These are phyloP conservation scores for Crioceris asparagi DNA, from an alignment of 2,888 invertebrate species.

Conservation along the genomic window DNA sequence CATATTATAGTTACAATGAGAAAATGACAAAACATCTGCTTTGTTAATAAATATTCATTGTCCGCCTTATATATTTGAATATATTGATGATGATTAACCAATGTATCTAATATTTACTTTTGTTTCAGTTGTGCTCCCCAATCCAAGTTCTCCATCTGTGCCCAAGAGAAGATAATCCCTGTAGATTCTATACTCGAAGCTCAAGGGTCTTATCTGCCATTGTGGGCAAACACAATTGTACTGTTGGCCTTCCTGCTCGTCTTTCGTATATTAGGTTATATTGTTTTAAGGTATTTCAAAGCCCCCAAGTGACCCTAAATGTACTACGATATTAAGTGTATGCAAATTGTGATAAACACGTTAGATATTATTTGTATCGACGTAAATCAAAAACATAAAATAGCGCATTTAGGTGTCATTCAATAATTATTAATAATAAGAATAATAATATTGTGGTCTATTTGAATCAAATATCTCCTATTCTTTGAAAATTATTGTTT, in stretches of 20 bases:
- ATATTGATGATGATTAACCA: too few relatives aligned
- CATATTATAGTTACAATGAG: too few relatives aligned
- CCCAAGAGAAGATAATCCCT: conserved; percentile 50
- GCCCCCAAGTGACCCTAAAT: conserved; percentile 48
- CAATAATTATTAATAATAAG: too few relatives aligned
- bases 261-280: conserved; percentile 61
- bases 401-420: too few relatives aligned
- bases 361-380: conserved; percentile 21
- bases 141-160: conserved; percentile 55
- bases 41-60: too few relatives aligned
- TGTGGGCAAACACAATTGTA: conserved; percentile 65
- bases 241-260: conserved; percentile 58
- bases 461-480: conserved; percentile 10
- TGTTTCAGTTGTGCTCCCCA: conserved; percentile 53
- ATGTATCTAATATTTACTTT: too few relatives aligned
- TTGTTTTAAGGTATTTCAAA: conserved; percentile 59
- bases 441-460: conserved; percentile 14
- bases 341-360: conserved; percentile 27
- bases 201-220: conserved; percentile 52
- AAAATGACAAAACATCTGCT: too few relatives aligned
- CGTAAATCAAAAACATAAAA: conserved; percentile 14
- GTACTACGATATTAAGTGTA: neutral
- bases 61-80: too few relatives aligned
- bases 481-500: too few relatives aligned
- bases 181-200: conserved; percentile 54